Conservation (phyloP, 2,797 vertebrate species). For the Odontamblyopus lacepedii region DNA sequence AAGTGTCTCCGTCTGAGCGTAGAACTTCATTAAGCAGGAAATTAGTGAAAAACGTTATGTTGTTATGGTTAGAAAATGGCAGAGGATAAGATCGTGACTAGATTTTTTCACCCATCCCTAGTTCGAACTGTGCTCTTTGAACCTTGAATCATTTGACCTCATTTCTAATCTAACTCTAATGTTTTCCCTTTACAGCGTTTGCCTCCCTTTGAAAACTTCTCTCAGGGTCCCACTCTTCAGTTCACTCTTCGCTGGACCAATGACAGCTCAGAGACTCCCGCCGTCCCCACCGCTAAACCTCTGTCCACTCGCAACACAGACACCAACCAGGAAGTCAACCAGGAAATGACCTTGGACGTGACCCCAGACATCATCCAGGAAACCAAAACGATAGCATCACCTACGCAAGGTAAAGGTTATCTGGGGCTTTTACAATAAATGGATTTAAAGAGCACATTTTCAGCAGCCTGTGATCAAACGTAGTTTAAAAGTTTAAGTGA, state of each 20-base stretch:
- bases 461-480: no score
- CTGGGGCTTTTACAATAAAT: background rate
- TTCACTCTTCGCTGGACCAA: conserved; percentile 96
- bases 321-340: conserved; percentile 89
- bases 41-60: no score
- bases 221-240: conserved; percentile 97
- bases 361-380: background rate
- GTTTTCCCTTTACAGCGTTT: conserved; percentile 75
- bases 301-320: conserved; percentile 95
- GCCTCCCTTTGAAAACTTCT: conserved; percentile 97
- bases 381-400: conserved; percentile 78
- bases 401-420: conserved; percentile 80
- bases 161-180: no score
- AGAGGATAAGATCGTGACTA: no score
- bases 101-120: no score
- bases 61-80: no score
- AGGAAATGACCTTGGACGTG: conserved; percentile 86
- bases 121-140: no score
- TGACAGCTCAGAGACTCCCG: conserved; percentile 85
- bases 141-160: no score
- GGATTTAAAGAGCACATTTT: no score
- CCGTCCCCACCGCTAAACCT: conserved; percentile 92
- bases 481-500: no score
- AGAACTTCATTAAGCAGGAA: no score
- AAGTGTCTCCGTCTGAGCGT: no score